Percentiles rank a stretch among this genome's conserved stretches.
These are phyloP conservation scores for Agriopis marginaria DNA, from an alignment of 2,888 invertebrate genomes.

Conservation along the genomic window DNA sequence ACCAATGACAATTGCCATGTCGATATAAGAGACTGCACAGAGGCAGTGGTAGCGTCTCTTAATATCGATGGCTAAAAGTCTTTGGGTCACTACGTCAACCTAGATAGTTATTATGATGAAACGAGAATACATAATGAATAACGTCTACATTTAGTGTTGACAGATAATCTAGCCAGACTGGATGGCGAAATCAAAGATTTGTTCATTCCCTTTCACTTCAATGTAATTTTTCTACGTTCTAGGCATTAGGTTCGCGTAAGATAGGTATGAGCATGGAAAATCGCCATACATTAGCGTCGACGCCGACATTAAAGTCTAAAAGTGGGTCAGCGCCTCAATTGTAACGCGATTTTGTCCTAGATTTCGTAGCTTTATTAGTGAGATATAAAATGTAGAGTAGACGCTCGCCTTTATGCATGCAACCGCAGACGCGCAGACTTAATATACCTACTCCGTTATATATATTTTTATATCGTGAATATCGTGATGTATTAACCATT, in stretches of 20 bases:
- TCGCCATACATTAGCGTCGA: conserved; percentile 48
- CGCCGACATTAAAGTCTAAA: conserved; percentile 16
- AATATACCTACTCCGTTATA: too few species aligned
- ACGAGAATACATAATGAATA: conserved; percentile 13
- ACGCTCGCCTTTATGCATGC: background rate
- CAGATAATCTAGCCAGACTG: conserved; percentile 28
- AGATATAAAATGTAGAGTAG: conserved; percentile 2
- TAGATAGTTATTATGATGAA: conserved; percentile 3
- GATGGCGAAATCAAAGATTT: conserved; percentile 40
- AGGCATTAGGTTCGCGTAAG: conserved; percentile 57
- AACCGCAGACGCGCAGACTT: background rate
- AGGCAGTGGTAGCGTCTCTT: too few species aligned
- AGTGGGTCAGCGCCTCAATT: conserved; percentile 14
- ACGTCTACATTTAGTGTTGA: conserved; percentile 24
- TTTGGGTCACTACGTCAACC: conserved; percentile 1
- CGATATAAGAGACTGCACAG: too few species aligned
- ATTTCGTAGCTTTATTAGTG: conserved; percentile 32
- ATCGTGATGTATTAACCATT: background rate
- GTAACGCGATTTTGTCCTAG: conserved; percentile 15
- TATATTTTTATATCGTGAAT: background rate
- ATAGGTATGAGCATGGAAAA: conserved; percentile 52
- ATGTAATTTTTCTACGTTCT: conserved; percentile 53
- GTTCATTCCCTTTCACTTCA: conserved; percentile 50
- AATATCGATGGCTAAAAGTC: too few species aligned
- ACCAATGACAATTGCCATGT: too few species aligned